Percentiles rank a stretch among this genome's conserved stretches.
Conservation (phyloP, 2,888 invertebrate genomes). For the Drosophila nigricruria region DNA sequence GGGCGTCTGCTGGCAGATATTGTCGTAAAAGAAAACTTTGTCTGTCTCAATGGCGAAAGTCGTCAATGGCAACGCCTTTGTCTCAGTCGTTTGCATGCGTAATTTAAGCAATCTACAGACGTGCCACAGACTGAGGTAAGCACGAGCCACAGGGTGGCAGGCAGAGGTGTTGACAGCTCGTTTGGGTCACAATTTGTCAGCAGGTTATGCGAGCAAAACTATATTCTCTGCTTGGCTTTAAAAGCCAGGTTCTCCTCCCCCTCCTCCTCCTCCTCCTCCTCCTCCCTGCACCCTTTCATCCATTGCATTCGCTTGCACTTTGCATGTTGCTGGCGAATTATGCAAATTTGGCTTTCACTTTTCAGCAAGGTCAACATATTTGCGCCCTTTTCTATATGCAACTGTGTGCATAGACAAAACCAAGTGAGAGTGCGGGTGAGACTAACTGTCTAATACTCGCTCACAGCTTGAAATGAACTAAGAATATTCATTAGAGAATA, state of each 20-base stretch:
- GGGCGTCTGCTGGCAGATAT: constrained; percentile 18
- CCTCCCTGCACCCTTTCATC: neutral
- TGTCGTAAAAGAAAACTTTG: constrained; percentile 62
- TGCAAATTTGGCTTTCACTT: constrained; percentile 73
- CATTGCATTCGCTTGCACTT: constrained; percentile 11
- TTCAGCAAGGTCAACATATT: constrained; percentile 74
- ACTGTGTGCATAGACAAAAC: constrained; percentile 14
- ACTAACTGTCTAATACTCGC: neutral
- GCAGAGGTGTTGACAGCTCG: constrained; percentile 42
- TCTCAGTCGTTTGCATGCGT: constrained; percentile 60
- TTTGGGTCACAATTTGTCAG: constrained; percentile 67
- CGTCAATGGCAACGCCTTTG: constrained; percentile 55
- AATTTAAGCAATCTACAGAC: constrained; percentile 62
- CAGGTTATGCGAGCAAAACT: constrained; percentile 57
- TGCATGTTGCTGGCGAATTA: constrained; percentile 59
- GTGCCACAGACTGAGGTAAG: constrained; percentile 58
- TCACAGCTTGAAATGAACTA: neutral
- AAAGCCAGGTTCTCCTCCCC: constrained; percentile 1
- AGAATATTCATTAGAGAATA: neutral
- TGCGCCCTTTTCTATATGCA: constrained; percentile 36
- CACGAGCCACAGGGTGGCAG: neutral
- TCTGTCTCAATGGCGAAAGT: constrained; percentile 74
- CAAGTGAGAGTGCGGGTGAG: neutral
- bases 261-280: neutral
- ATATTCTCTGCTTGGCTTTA: constrained; percentile 51